phyloP scores from a whole-genome alignment of 2,888 invertebrate genomes.

The Cephus spinipes region DNA sequence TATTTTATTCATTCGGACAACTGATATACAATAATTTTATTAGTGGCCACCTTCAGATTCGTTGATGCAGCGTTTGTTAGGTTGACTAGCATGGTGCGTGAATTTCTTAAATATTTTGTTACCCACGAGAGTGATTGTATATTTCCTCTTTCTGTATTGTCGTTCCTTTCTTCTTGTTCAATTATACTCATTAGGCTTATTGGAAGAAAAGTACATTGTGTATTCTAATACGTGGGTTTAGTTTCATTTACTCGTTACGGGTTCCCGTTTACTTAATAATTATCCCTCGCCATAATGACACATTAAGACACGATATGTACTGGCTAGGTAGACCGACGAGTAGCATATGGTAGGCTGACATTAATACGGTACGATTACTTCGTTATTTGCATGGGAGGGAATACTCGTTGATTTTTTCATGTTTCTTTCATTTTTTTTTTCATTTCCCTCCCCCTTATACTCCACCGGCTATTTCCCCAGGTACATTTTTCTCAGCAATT shows the following conservation, averaged over 20 bases:
- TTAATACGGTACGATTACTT: not conserved
- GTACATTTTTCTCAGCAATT: not conserved
- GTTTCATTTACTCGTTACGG: conserved; percentile 41
- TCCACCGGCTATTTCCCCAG: not conserved
- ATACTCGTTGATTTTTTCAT: not conserved
- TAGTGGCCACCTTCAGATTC: not conserved
- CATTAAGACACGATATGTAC: not conserved
- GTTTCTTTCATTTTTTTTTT: not conserved
- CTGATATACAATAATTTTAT: not conserved
- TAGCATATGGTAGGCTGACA: not conserved
- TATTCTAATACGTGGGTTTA: conserved; percentile 34
- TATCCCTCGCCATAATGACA: conserved; percentile 19
- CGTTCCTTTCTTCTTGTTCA: conserved; percentile 7
- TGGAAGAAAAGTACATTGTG: conserved; percentile 46
- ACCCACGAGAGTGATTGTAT: not conserved
- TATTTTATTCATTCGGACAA: not conserved
- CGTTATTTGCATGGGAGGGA: not conserved
- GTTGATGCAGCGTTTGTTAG: not conserved
- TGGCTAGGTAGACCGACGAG: not conserved
- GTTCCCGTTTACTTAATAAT: conserved; percentile 31
- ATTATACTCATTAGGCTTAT: conserved; percentile 58
- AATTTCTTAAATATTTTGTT: not conserved
- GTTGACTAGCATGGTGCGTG: not conserved
- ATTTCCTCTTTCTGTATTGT: not conserved
- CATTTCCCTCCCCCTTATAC: not conserved